Percentiles rank a stretch among this genome's conserved stretches.
Evolutionary conservation across 2,113 vertebrate genomes (phyloP).

Genomic region (Paedocypris sp.): DNA sequence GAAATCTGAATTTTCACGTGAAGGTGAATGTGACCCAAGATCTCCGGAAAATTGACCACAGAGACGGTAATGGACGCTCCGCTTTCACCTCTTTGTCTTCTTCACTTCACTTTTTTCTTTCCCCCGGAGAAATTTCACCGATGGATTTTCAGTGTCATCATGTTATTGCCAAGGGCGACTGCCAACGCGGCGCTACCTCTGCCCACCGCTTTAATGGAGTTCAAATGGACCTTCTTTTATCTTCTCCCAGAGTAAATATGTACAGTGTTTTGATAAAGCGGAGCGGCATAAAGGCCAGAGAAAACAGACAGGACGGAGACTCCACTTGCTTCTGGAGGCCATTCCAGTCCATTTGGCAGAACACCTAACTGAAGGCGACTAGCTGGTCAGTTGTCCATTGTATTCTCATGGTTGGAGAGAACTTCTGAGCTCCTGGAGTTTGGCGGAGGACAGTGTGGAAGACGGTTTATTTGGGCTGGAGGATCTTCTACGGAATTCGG

Average conservation of each 20-base stretch:
- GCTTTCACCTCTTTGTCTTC: neutral
- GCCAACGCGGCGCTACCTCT: neutral
- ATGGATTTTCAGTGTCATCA: neutral
- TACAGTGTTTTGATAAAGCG: neutral
- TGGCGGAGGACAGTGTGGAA: too few relatives aligned
- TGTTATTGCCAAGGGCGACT: neutral
- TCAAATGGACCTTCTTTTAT: neutral
- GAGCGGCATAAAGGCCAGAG: neutral
- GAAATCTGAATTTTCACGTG: too few relatives aligned
- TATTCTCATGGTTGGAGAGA: conserved; percentile 35
- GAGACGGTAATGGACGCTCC: too few relatives aligned
- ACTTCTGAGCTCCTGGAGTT: too few relatives aligned
- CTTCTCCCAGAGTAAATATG: neutral
- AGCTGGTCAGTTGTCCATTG: conserved; percentile 47
- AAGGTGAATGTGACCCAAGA: too few relatives aligned
- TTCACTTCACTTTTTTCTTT: neutral
- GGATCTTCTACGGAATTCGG: too few relatives aligned
- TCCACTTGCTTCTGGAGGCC: conserved; percentile 18
- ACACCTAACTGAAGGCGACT: conserved; percentile 52
- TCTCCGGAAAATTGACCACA: too few relatives aligned
- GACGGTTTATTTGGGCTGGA: too few relatives aligned
- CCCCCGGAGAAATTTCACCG: neutral
- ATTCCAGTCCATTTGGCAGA: conserved; percentile 43
- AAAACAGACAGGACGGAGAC: conserved; percentile 1
- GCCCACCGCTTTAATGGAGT: neutral